Conservation (phyloP, 1,140 invertebrate species). For the Amyelois transitella region DNA sequence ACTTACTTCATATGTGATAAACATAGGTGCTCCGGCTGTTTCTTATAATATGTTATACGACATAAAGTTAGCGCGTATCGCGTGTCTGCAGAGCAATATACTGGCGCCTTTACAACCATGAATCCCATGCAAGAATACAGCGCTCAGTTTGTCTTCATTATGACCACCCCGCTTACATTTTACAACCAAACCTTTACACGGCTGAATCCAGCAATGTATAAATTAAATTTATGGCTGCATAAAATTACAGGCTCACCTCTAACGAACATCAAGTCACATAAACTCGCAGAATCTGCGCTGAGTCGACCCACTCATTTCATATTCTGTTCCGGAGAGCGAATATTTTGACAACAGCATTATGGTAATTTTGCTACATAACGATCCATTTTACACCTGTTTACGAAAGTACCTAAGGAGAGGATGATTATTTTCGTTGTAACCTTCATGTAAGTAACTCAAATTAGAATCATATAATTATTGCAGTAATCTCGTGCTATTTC, state of each 20-base stretch:
- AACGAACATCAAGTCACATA: conserved; percentile 31
- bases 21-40: too few relatives aligned
- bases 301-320: conserved; percentile 46
- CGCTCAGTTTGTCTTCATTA: conserved; percentile 14
- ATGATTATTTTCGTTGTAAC: conserved; percentile 38
- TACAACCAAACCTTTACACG: conserved; percentile 5
- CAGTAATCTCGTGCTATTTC: too few relatives aligned
- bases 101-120: not conserved
- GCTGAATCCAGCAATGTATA: conserved; percentile 22
- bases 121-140: conserved; percentile 8
- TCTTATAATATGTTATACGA: too few relatives aligned
- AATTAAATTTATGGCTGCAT: conserved; percentile 36
- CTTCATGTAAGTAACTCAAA: not conserved
- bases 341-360: conserved; percentile 65
- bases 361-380: conserved; percentile 54
- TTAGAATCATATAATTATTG: too few relatives aligned
- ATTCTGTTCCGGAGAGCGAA: conserved; percentile 48
- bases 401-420: conserved; percentile 44
- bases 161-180: conserved; percentile 6
- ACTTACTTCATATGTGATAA: too few relatives aligned
- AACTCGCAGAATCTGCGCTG: conserved; percentile 35
- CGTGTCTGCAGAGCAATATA: not conserved
- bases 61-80: not conserved
- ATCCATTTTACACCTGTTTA: conserved; percentile 64
- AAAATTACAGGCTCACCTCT: conserved; percentile 33